A percentile compares a stretch with the other conserved stretches of the same genome.
These are phyloP conservation scores for Tichodroma muraria DNA, from an alignment of 2,113 vertebrate species.

Conservation along the genomic window DNA sequence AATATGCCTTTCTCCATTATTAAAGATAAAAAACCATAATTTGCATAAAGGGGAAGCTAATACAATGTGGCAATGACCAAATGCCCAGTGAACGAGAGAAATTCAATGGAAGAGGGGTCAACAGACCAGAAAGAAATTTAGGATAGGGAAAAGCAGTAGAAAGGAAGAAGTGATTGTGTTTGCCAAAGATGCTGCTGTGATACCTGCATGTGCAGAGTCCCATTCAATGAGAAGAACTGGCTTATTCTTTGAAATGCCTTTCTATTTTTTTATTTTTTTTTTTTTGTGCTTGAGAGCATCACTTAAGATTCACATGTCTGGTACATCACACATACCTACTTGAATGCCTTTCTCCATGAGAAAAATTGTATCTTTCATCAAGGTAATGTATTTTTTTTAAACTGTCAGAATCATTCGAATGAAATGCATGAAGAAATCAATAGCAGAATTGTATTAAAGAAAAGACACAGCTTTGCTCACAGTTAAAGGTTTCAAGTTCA, in stretches of 20 bases:
- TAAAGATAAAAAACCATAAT: not conserved
- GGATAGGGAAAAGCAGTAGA: not conserved
- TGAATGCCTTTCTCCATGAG: conserved; percentile 10
- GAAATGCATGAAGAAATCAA: conserved; percentile 55
- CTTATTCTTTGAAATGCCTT: not conserved
- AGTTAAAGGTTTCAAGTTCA: conserved; percentile 53
- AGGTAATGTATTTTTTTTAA: conserved; percentile 50
- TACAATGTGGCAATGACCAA: not conserved
- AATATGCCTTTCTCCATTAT: not conserved
- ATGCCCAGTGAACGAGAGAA: not conserved
- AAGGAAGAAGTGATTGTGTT: not conserved
- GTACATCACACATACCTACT: conserved; percentile 15
- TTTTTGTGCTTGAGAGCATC: not conserved
- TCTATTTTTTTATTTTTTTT: not conserved
- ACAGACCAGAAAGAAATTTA: not conserved
- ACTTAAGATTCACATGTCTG: conserved; percentile 15
- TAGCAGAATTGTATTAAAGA: conserved; percentile 61
- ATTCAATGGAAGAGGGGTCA: not conserved
- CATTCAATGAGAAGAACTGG: not conserved
- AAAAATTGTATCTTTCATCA: conserved; percentile 54
- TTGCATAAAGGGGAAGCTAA: not conserved
- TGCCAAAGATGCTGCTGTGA: not conserved
- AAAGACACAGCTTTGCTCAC: conserved; percentile 47
- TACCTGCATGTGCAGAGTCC: not conserved
- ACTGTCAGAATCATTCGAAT: conserved; percentile 56